Percentiles rank a stretch among this genome's conserved stretches.
These are phyloP conservation scores for Spea hammondii DNA, from an alignment of 2,797 vertebrate genomes.

Conservation along the genomic window DNA sequence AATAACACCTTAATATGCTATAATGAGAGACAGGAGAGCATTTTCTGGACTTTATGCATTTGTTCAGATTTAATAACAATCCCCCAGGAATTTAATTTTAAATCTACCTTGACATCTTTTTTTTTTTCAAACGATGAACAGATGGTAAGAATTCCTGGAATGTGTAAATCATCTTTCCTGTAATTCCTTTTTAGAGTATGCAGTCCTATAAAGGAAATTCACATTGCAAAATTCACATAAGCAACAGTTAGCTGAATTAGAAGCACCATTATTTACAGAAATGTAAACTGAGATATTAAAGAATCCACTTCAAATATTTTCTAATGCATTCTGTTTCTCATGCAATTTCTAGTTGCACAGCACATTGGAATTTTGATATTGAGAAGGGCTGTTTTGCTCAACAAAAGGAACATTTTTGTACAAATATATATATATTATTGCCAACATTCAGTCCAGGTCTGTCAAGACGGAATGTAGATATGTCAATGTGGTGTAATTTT, in stretches of 20 bases:
- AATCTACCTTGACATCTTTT: not conserved
- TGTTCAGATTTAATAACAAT: not conserved
- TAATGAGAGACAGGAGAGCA: not conserved
- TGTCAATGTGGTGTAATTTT: too few species aligned
- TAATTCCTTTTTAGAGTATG: slow-evolving; percentile 6
- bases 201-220: slow-evolving; percentile 9
- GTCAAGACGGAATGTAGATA: too few species aligned
- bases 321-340: not conserved
- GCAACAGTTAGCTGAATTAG: not conserved
- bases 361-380: not conserved
- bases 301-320: slow-evolving; percentile 1
- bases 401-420: too few species aligned
- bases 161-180: slow-evolving; percentile 7
- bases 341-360: not conserved
- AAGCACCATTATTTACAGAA: not conserved
- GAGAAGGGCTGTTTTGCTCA: not conserved
- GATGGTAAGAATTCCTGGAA: slow-evolving; percentile 20
- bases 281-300: slow-evolving; percentile 3
- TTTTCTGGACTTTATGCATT: not conserved
- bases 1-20: not conserved
- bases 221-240: not conserved
- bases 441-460: too few species aligned
- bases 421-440: too few species aligned
- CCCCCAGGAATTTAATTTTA: slow-evolving; percentile 1
- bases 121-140: not conserved